Base-by-base conservation (phyloP, 2,888 invertebrate genomes). In the Heteromurus nitidus region DNA sequence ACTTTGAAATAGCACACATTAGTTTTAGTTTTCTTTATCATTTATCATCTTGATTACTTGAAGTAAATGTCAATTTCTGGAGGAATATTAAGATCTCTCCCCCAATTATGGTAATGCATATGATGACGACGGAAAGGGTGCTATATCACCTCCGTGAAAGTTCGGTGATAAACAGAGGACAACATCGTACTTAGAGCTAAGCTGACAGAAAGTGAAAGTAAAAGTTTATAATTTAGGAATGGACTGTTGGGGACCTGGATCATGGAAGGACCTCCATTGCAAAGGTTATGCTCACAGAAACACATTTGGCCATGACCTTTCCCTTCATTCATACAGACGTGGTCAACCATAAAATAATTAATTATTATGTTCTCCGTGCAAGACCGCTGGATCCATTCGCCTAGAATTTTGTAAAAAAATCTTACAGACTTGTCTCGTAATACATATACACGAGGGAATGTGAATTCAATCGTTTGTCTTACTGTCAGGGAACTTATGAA, bases 271-370 rank as follows among this genome's bases (percentile, higher is more conserved):
- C 90, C 91, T 88, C 90, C 90, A 91, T 97, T 97, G 92, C 97
- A 97, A 94, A 95, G 95, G 92, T 97, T 96, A 92, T 96, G 96
- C 92, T 97, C 96, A 92, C 97, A 97, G 93, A 97, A 97, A 92
- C 96, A 97, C 96, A 97, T 97, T 93, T 96, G 96, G 91, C 97
- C 97, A 90, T 94, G 96, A 92, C 96, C 96, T 92, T 95, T 95
- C 93, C 96, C 96, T 94, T 97, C 97, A 94, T 95, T 95, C 96
- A 97, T 97, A 94, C 97, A 97, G 92, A 97, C 97, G 92, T 97
- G 97, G 91, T 97, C 97, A 90, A 97, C 97, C 96, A 97, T 96
- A 92, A 97, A 97, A 89, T 97, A 92, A 91, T 97, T 97, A 91
- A 97, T 97, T 91, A 96, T 96, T 86, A 97, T 93, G 89, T 96